A percentile compares a stretch with the other conserved stretches of the same genome.
Evolutionary conservation across 2,113 vertebrate genomes (phyloP).

Genomic region (Hydrochoerus hydrochaeris): DNA sequence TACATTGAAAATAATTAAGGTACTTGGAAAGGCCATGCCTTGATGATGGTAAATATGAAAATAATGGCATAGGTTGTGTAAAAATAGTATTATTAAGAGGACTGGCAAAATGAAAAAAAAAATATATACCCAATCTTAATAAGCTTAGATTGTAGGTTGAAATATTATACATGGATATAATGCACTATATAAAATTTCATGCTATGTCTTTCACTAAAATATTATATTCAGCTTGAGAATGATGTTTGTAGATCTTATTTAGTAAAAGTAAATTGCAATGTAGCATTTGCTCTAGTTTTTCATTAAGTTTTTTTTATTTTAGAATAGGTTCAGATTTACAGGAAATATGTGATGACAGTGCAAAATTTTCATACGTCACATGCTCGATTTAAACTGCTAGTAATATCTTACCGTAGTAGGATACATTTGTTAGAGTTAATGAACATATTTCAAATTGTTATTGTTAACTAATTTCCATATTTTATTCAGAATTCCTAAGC

Average conservation of each 20-base stretch:
- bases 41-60: not conserved
- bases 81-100: not conserved
- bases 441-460: not conserved
- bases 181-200: not conserved
- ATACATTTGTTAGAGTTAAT: conserved; percentile 6
- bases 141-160: not conserved
- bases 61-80: not conserved
- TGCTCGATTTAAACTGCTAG: not conserved
- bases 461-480: not conserved
- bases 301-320: conserved; percentile 20
- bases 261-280: not conserved
- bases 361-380: not conserved
- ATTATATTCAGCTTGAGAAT: not conserved
- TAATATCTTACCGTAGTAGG: not conserved
- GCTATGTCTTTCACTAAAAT: not conserved
- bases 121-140: not conserved
- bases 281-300: not conserved
- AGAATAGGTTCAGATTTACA: not conserved
- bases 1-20: not conserved
- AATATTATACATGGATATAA: not conserved
- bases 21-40: not conserved
- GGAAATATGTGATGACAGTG: not conserved
- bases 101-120: not conserved
- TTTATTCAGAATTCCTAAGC: not conserved
- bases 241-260: not conserved